Evolutionary conservation across 2,888 invertebrate genomes (phyloP), one percentile per base, ranked within the genome.

Genomic region (Pollenia labialis): DNA sequence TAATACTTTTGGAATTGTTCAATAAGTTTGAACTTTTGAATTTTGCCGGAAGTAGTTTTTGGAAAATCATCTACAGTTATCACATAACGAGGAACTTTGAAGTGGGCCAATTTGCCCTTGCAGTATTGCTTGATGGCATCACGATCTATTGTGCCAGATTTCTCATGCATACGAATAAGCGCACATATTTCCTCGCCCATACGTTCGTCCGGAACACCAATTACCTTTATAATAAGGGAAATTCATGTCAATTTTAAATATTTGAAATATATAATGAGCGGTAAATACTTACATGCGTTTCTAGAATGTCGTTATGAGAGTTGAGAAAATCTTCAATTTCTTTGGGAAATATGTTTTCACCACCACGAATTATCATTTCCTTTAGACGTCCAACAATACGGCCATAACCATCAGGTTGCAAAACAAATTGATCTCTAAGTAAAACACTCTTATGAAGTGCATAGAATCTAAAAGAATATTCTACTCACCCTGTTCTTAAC

Each of bases 341-440:
- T 94, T 95, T 95, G 0, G 97, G 97, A 91, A 95, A 97, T 79
- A 97, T 95, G 90, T 97, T 97, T 92, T 97, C 97, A n/a, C 97
- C 97, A 6, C 97, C 97, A 64, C 97, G 94, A 77, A 97, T 97
- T 62, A 97, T 95, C 94, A 97, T 95, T 88, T 97, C 97, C 91
- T 97, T 97, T 14, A 96, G 90, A 72, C 97, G 94, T 0, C 97
- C 97, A 23, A 96, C 95, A 85, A 97, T 94, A 89, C 93, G 92
- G 0, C 95, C 95, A 90, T 96, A 96, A 0, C 97, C 97, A 88
- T 96, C 94, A 85, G 95, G 94, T 69, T 94, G 93, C 81, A 97
- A 93, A 0, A 95, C 89, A 85, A 96, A 96, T 88, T 95, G 94
- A 88, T 93, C 93, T 0, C 93, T 92, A 62, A 0, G 85, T 11